phyloP scores from a whole-genome alignment of 2,888 invertebrate genomes.

The Cremastinae sp. region DNA sequence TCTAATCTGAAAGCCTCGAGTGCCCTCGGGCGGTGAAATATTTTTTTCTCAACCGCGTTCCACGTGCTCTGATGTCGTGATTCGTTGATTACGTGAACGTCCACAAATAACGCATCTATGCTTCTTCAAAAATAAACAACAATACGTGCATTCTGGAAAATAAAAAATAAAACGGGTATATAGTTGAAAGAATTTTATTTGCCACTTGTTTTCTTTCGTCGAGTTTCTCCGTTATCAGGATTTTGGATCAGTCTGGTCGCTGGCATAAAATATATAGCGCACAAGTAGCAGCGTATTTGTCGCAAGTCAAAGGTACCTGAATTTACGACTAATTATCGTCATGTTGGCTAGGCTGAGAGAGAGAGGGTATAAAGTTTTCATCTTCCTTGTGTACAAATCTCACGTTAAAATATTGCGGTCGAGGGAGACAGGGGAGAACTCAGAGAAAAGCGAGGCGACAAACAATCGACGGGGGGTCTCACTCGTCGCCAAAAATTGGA shows the following conservation, averaged over 20 bases:
- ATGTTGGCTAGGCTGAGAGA: conserved; percentile 15
- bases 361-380: not conserved
- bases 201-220: not conserved
- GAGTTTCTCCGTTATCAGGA: not conserved
- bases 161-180: no score
- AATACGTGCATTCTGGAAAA: not conserved
- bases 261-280: not conserved
- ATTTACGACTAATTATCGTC: conserved; percentile 27
- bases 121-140: not conserved
- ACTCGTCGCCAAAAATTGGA: not conserved
- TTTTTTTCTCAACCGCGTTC: not conserved
- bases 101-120: no score
- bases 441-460: conserved; percentile 27
- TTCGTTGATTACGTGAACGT: conserved; percentile 31
- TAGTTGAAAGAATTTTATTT: no score
- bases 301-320: conserved; percentile 39
- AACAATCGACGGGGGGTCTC: conserved; percentile 5
- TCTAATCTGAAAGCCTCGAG: no score
- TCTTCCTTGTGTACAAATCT: conserved; percentile 13
- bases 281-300: conserved; percentile 3
- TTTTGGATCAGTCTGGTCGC: conserved; percentile 10
- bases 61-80: not conserved
- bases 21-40: not conserved
- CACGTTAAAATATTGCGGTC: not conserved
- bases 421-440: not conserved